phyloP scores from a whole-genome alignment of 2,888 invertebrate species.

The Leptinotarsa peninsularis region DNA sequence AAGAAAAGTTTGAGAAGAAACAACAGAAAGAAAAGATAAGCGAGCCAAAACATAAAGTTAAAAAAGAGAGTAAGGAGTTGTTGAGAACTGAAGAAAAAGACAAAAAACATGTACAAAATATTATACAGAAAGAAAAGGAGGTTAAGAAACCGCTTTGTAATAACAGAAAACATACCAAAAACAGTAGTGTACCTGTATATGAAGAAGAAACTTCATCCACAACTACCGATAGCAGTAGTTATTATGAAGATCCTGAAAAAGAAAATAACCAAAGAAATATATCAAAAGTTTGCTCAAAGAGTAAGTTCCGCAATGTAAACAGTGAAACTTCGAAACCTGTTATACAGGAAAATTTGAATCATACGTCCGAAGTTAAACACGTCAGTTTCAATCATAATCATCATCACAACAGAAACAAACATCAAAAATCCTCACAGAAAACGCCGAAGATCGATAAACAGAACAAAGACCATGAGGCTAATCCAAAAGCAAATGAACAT shows the following conservation, averaged over 20 bases:
- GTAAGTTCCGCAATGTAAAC: slow-evolving; percentile 37
- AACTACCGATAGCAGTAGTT: slow-evolving; percentile 75
- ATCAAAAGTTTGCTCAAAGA: slow-evolving; percentile 49
- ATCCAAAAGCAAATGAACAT: slow-evolving; percentile 33
- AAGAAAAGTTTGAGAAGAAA: slow-evolving; percentile 42
- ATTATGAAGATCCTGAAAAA: slow-evolving; percentile 53
- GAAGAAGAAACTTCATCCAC: slow-evolving; percentile 79
- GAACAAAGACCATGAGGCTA: slow-evolving; percentile 37
- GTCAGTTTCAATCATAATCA: slow-evolving; percentile 35
- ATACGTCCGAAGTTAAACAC: slow-evolving; percentile 43
- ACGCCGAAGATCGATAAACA: slow-evolving; percentile 41
- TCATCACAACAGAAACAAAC: slow-evolving; percentile 39
- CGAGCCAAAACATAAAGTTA: slow-evolving; percentile 36
- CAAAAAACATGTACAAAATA: slow-evolving; percentile 38
- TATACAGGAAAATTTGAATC: slow-evolving; percentile 37
- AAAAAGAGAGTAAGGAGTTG: slow-evolving; percentile 38
- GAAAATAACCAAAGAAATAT: slow-evolving; percentile 54
- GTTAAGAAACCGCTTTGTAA: slow-evolving; percentile 48
- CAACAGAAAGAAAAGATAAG: slow-evolving; percentile 35
- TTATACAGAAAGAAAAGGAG: slow-evolving; percentile 52
- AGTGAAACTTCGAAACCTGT: slow-evolving; percentile 33
- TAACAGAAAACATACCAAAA: slow-evolving; percentile 54
- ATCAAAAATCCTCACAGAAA: slow-evolving; percentile 36
- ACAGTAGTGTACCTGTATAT: slow-evolving; percentile 60
- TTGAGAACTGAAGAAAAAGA: slow-evolving; percentile 36